Conservation (phyloP, 1,140 invertebrate genomes). For the Papilio polyxenes region DNA sequence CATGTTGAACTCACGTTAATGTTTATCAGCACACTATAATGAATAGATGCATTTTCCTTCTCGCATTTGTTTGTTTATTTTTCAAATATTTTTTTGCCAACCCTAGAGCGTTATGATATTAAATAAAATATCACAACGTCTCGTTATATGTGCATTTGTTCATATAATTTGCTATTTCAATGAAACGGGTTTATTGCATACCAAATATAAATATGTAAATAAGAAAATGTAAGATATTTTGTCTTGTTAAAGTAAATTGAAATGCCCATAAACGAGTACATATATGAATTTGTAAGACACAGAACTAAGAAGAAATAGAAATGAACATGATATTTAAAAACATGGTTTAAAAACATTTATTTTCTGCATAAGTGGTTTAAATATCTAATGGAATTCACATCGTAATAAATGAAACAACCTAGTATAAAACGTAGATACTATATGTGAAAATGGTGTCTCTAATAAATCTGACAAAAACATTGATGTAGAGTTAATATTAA, state of each 20-base stretch:
- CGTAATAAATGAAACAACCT: no score
- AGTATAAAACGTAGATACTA: no score
- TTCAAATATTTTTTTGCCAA: background rate
- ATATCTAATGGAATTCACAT: no score
- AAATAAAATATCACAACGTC: conserved; percentile 6
- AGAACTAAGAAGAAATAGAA: background rate
- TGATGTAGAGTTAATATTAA: background rate
- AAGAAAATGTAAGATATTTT: background rate
- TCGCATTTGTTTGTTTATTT: background rate
- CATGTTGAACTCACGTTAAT: no score
- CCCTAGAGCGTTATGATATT: background rate
- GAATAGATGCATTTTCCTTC: background rate
- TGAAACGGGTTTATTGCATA: conserved; percentile 22
- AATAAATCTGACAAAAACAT: background rate
- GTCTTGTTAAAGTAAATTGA: conserved; percentile 8
- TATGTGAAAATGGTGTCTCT: background rate
- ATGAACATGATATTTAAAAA: background rate
- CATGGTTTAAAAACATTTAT: no score
- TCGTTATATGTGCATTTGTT: conserved; percentile 29
- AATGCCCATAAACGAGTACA: background rate
- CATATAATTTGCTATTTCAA: conserved; percentile 16
- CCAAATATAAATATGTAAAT: background rate
- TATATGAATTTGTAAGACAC: background rate
- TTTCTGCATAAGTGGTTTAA: no score
- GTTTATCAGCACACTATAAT: no score